Evolutionary conservation across 2,888 invertebrate species (phyloP), one percentile per base, ranked within the genome.

Genomic region (Liopterus haemorrhoidalis): DNA sequence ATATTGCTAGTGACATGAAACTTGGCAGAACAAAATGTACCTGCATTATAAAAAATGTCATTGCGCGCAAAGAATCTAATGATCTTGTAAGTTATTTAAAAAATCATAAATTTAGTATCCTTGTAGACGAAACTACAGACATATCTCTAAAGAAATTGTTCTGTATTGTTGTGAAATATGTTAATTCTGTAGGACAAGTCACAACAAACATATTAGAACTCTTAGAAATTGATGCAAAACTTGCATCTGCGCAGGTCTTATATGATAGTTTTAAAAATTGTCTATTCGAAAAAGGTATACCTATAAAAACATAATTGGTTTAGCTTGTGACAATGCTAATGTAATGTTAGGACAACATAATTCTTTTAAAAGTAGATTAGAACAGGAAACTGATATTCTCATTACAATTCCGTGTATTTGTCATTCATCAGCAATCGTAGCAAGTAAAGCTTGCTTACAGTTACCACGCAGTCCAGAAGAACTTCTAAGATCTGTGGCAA

Each of bases 261-360:
- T 41, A 41, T 24, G 24, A 9, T 3, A 11, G 19, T 4, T 40
- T 46, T 24, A 41, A 22, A 11, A 11, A 6, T 21, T 41, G 19
- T 12, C 18, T 41, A 21, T 28, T 30, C 9, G 4, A 27, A 9
- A 30, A 42, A 22, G 36, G 36, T n/a, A 12, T 41, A 16, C 41
- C 31, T 2, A 30, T 28, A 18, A 4, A 21, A 42, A 42, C 18
- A 27, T 46, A 30, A 31, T 46, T 30, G 41, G 41, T 2, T 28
- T 46, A 22, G 41, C 41, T 8, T 31, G 37, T 18, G 46, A 49
- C 36, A 41, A 41, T 14, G 49, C 48, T 5, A 30, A 30, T 19
- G 49, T 47, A 12, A 49, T 49, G 49, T 27, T 27, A 5, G 49
- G 42, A 12, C n/a, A 14, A 19, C 19, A 32, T n/a, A 27, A 46